phyloP scores from a whole-genome alignment of 2,797 vertebrate genomes.

The Capromys pilorides region DNA sequence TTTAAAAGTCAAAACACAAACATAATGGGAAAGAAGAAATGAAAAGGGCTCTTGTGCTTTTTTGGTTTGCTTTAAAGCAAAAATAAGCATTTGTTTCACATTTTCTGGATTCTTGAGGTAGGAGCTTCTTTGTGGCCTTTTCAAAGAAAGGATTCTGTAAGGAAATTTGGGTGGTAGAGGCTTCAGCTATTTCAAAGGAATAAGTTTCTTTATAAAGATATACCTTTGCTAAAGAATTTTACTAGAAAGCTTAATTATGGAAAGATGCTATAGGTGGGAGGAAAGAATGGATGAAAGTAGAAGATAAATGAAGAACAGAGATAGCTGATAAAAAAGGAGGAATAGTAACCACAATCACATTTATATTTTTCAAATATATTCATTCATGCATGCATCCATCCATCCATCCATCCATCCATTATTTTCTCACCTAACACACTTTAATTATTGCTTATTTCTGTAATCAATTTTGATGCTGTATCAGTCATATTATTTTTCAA shows the following conservation, averaged over 20 bases:
- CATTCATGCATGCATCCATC: neutral
- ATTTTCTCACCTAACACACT: neutral
- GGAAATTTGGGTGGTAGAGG: neutral
- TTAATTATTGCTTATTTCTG: neutral
- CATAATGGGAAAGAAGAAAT: slow-evolving; percentile 44
- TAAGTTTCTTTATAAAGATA: neutral
- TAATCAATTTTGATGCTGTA: neutral
- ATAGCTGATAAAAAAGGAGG: neutral
- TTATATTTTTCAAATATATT: neutral
- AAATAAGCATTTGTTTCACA: neutral
- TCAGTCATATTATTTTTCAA: slow-evolving; percentile 7
- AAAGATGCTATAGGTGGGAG: neutral
- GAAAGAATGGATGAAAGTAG: neutral
- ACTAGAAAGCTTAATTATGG: neutral
- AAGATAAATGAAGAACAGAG: neutral
- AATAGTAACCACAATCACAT: neutral
- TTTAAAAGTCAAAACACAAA: slow-evolving; percentile 82
- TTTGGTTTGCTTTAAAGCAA: slow-evolving; percentile 8
- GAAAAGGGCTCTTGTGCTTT: slow-evolving; percentile 19
- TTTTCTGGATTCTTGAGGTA: slow-evolving; percentile 29
- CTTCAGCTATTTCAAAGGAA: neutral
- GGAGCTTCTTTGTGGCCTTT: neutral
- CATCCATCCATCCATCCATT: neutral
- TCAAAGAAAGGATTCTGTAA: neutral
- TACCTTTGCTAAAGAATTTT: neutral